Evolutionary conservation across 1,140 invertebrate genomes (phyloP), one percentile per base, ranked within the genome.

Genomic region (Hestina assimilis): DNA sequence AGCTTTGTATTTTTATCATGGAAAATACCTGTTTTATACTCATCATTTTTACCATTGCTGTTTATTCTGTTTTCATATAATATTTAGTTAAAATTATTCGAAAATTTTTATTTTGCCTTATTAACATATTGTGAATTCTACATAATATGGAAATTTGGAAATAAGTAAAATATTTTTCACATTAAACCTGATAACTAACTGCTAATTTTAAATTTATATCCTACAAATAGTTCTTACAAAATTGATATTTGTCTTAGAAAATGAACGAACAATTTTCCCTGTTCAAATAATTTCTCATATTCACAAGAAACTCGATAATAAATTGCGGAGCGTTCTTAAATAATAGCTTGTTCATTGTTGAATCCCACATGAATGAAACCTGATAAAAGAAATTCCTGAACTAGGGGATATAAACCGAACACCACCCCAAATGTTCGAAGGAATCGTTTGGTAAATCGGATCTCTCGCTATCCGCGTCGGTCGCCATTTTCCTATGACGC

Each of bases 341-440:
- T 62, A 62, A 62, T 62, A 50, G 66, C 59, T 59, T 46, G 64
- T 64, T 33, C 31, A 38, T 14, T 46, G 64, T 64, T 33, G 12
- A 38, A 17, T 68, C 65, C 69, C 66, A 69, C 69, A 69, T 69
- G 72, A 76, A 72, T 69, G 68, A 50, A 48, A 60, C 33, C 63
- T 70, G 72, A 78, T 80, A 74, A 78, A 76, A 73, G 75, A 70
- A 76, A 80, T 80, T 76, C 71, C 67, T 70, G 72, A 72, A 72
- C 69, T 61, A 63, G 65, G 63, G 64, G 38, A 69, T 73, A 77
- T 70, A 77, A 79, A 79, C 77, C 69, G 67, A 43, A 43, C 48
- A 43, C 45, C 59, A 38, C 51, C 59, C 63, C 50, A 33, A 42
- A 51, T 23, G 52, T 52, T 54, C 43, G 31, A 8, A 11, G 43